Conservation (phyloP, 1,140 invertebrate species). For the Lineus longissimus region DNA sequence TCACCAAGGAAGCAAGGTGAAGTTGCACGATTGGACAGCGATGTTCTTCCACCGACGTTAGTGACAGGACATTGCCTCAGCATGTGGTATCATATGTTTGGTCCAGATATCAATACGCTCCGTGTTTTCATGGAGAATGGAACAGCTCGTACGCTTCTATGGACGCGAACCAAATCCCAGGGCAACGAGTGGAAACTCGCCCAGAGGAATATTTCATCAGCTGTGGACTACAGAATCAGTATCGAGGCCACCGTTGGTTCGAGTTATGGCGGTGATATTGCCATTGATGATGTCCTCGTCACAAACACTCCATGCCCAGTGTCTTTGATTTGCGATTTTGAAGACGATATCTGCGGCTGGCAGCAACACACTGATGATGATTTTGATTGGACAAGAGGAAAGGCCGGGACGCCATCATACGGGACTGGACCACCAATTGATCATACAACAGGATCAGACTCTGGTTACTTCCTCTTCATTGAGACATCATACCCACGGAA, state of each 20-base stretch:
- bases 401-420: constrained; percentile 52
- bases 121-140: constrained; percentile 15
- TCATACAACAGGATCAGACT: constrained; percentile 60
- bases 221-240: constrained; percentile 26
- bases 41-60: constrained; percentile 26
- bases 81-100: constrained; percentile 77
- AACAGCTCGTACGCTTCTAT: constrained; percentile 22
- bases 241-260: constrained; percentile 34
- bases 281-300: constrained; percentile 39
- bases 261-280: constrained; percentile 32
- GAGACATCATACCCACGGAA: constrained; percentile 34
- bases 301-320: constrained; percentile 8
- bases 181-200: constrained; percentile 29
- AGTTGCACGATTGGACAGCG: constrained; percentile 12
- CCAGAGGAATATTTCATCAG: constrained; percentile 21
- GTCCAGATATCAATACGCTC: constrained; percentile 40
- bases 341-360: constrained; percentile 40
- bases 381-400: constrained; percentile 40
- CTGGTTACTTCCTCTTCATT: constrained; percentile 44
- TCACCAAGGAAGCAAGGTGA: constrained; percentile 29
- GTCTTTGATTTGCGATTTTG: constrained; percentile 32
- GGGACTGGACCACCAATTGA: constrained; percentile 71
- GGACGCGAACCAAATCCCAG: constrained; percentile 29
- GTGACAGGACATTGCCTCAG: constrained; percentile 31
- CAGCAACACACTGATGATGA: constrained; percentile 27